Evolutionary conservation across 2,113 vertebrate genomes (phyloP).

Genomic region (Triplophysa rosa): DNA sequence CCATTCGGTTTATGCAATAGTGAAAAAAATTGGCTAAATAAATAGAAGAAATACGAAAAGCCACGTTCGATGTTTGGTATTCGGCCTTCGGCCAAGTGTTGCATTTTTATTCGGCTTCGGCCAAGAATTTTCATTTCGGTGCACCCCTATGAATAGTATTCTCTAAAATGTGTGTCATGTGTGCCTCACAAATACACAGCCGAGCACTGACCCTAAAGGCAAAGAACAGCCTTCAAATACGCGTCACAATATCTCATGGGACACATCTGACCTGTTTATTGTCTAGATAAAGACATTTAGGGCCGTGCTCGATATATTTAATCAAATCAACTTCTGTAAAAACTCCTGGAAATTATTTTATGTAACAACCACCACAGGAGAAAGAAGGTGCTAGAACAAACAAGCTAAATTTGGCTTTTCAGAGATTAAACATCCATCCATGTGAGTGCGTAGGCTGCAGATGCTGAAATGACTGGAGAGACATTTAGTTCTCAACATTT

Average conservation of each 20-base stretch:
- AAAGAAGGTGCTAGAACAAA: slow-evolving; percentile 29
- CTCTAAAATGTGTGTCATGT: too few species aligned
- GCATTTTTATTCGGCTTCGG: too few species aligned
- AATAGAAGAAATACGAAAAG: too few species aligned
- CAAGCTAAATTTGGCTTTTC: background rate
- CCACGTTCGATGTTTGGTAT: too few species aligned
- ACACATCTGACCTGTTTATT: slow-evolving; percentile 10
- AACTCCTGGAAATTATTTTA: slow-evolving; percentile 2
- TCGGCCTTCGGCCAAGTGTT: too few species aligned
- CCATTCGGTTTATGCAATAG: too few species aligned
- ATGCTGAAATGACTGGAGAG: slow-evolving; percentile 2
- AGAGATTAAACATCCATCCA: background rate
- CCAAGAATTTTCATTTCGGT: too few species aligned
- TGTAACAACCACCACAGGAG: background rate
- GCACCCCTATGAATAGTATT: too few species aligned
- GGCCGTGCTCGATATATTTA: background rate
- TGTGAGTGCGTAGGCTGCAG: background rate
- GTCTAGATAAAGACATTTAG: background rate
- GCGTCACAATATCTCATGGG: background rate
- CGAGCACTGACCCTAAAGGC: too few species aligned
- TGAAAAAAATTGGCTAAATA: too few species aligned
- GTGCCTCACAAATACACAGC: too few species aligned
- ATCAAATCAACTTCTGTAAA: background rate
- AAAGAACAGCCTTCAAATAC: slow-evolving; percentile 6
- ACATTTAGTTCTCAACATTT: slow-evolving; percentile 6